Evolutionary conservation across 2,888 invertebrate species (phyloP), one percentile per base, ranked within the genome.

Genomic region (Patella ulyssiponensis): DNA sequence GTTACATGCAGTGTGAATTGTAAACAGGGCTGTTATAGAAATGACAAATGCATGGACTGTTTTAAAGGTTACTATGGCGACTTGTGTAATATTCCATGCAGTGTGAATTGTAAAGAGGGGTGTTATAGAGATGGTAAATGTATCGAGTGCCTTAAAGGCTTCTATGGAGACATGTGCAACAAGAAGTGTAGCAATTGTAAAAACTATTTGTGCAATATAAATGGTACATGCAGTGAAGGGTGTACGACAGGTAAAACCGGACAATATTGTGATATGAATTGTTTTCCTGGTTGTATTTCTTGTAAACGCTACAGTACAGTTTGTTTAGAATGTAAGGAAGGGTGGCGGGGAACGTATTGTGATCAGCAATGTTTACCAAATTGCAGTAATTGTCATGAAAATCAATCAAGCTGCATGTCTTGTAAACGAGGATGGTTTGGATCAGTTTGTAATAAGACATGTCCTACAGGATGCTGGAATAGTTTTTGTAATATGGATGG

Each of bases 381-480:
- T 82, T 80, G 75, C 70, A 20, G 53, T 33, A 71, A 15, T 69
- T 75, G 27, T 80, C 73, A 71, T 20, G 64, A 64, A 27, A 56
- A 15, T 54, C 76, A 80, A 53, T 72, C 54, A 17, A 3, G 33
- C 33, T 84, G 85, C 76, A 69, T 76, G 0, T 73, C 70, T 11
- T 84, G 84, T 78, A 76, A 81, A 64, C 73, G 81, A 23, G 80
- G 80, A 11, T 80, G 73, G 71, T 84, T 82, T 77, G 85, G 85
- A 12, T 51, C 51, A 1, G 53, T 54, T 12, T 86, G 85, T 82
- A 80, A 83, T 17, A 69, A 53, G 11, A 69, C 64, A 11, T 84
- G 84, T 72, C 9, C 3, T 3, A 52, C 70, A 15, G 15, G 27
- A 9, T 75, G 75, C 27, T 23, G n/a, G 14, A 3, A 70, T n/a